Percentiles rank a stretch among this genome's conserved stretches.
These are phyloP conservation scores for Aphis gossypii DNA, from an alignment of 1,140 invertebrate species.

Conservation along the genomic window DNA sequence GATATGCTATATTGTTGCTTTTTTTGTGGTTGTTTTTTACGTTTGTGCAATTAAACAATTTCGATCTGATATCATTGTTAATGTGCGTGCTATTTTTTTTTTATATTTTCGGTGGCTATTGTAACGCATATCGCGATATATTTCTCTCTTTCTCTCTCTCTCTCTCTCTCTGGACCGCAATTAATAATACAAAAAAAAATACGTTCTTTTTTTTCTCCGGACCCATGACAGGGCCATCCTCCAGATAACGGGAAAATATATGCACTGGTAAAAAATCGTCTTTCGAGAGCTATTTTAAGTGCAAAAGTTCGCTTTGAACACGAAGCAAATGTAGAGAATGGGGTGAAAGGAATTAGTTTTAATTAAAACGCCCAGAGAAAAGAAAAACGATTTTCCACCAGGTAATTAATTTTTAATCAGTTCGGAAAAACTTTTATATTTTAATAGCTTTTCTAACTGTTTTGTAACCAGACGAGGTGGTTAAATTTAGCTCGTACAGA, in stretches of 20 bases:
- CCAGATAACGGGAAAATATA: slow-evolving; percentile 41
- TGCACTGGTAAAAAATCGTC: slow-evolving; percentile 39
- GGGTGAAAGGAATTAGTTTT: slow-evolving; percentile 47
- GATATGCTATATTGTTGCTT: not conserved
- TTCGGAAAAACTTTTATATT: slow-evolving; percentile 41
- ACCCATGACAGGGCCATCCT: not conserved
- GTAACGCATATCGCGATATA: slow-evolving; percentile 50
- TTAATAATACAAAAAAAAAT: slow-evolving; percentile 48
- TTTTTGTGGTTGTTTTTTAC: not conserved
- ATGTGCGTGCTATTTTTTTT: slow-evolving; percentile 25
- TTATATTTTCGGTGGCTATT: slow-evolving; percentile 22
- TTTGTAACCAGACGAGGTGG: slow-evolving; percentile 22
- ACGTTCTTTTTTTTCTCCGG: not conserved
- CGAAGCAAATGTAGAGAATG: not conserved
- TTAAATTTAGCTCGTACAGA: not conserved
- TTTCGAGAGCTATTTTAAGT: slow-evolving; percentile 51
- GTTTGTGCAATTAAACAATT: slow-evolving; percentile 40
- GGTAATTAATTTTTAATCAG: slow-evolving; percentile 55
- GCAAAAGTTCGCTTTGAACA: slow-evolving; percentile 48
- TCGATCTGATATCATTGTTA: slow-evolving; percentile 51
- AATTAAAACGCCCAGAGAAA: slow-evolving; percentile 48
- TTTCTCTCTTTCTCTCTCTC: slow-evolving; percentile 26
- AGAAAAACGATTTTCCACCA: slow-evolving; percentile 50
- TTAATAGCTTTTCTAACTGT: slow-evolving; percentile 47
- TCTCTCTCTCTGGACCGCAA: slow-evolving; percentile 29